These are phyloP conservation scores for Panopea generosa DNA, from an alignment of 2,888 invertebrate species.

Conservation along the genomic window DNA sequence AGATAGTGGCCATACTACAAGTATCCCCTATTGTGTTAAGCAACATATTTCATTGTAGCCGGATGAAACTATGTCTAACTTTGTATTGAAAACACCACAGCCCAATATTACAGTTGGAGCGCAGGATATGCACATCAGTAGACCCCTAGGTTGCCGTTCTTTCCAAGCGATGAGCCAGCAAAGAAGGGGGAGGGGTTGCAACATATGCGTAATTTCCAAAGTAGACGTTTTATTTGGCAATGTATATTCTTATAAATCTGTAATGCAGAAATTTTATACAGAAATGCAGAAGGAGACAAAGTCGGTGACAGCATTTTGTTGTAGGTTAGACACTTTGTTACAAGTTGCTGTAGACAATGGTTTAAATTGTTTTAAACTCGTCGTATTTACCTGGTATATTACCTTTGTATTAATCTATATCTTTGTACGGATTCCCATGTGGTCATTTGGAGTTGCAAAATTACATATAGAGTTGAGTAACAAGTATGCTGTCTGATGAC, in stretches of 20 bases:
- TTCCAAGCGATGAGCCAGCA: constrained; percentile 4
- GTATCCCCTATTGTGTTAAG: too few relatives aligned
- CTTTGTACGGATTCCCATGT: too few relatives aligned
- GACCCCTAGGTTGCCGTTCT: constrained; percentile 7
- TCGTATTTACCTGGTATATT: background rate
- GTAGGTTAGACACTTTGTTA: constrained; percentile 17
- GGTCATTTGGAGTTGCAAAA: too few relatives aligned
- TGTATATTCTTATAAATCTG: constrained; percentile 16
- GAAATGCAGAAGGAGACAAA: constrained; percentile 14
- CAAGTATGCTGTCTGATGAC: too few relatives aligned
- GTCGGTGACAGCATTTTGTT: constrained; percentile 15
- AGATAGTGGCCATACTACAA: too few relatives aligned
- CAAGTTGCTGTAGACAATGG: constrained; percentile 20
- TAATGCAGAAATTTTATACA: constrained; percentile 30
- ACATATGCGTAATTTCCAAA: constrained; percentile 28
- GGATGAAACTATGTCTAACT: too few relatives aligned
- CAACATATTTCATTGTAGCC: too few relatives aligned
- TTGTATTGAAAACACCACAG: too few relatives aligned
- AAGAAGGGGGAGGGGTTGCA: constrained; percentile 26
- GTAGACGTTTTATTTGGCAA: constrained; percentile 31
- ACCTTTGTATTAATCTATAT: too few relatives aligned
- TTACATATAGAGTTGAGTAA: too few relatives aligned
- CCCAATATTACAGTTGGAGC: too few relatives aligned
- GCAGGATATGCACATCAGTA: too few relatives aligned
- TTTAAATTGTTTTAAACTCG: constrained; percentile 1